Conservation (phyloP, 2,797 vertebrate species). For the Ctenopoma kingsleyae region DNA sequence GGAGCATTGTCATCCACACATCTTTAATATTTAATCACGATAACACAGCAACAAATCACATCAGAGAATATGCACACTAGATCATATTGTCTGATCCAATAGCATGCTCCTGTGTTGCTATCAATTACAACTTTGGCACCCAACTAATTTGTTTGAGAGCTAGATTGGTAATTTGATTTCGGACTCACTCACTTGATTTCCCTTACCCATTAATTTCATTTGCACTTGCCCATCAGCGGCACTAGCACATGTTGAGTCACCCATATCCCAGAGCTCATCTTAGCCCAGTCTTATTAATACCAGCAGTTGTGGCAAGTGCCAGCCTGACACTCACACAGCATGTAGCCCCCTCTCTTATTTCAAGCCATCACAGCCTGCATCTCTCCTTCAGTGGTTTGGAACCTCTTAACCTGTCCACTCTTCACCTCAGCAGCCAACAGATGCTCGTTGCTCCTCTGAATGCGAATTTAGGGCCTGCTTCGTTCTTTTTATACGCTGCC, state of each 20-base stretch:
- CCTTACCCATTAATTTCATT: constrained; percentile 89
- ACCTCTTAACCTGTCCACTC: constrained; percentile 78
- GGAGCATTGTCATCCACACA: constrained; percentile 65
- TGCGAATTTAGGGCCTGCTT: constrained; percentile 35
- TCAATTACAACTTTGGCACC: constrained; percentile 90
- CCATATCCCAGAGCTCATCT: constrained; percentile 86
- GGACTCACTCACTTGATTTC: constrained; percentile 87
- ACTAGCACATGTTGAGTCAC: constrained; percentile 83
- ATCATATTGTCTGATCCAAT: constrained; percentile 86
- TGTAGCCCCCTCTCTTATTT: constrained; percentile 59
- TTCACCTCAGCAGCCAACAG: constrained; percentile 54
- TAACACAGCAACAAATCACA: constrained; percentile 84
- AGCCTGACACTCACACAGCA: constrained; percentile 61
- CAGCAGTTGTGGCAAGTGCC: constrained; percentile 74
- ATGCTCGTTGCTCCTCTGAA: constrained; percentile 34
- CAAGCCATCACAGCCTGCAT: constrained; percentile 57
- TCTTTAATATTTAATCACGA: constrained; percentile 87
- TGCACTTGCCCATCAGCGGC: constrained; percentile 84
- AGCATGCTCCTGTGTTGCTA: constrained; percentile 80
- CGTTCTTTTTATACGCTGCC: constrained; percentile 5
- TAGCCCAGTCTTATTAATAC: constrained; percentile 82
- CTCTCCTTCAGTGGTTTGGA: constrained; percentile 72
- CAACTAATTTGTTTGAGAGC: constrained; percentile 86
- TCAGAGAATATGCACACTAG: constrained; percentile 78
- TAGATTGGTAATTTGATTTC: constrained; percentile 88